A percentile compares a stretch with the other conserved stretches of the same genome.
Conservation (phyloP, 1,140 invertebrate genomes). For the Acromyrmex heyeri region DNA sequence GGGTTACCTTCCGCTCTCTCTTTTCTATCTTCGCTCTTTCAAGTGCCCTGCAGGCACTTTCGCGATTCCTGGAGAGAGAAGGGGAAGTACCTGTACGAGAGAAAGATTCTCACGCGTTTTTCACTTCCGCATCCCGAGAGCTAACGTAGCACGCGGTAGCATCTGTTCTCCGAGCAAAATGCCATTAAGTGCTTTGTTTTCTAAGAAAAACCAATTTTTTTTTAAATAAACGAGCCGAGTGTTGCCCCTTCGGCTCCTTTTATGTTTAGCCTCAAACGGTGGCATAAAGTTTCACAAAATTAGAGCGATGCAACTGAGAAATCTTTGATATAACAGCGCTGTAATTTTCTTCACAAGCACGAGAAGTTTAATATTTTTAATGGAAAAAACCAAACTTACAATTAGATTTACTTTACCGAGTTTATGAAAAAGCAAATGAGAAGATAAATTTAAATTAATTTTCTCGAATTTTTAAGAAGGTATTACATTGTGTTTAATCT, state of each 20-base stretch:
- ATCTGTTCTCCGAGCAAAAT: background rate
- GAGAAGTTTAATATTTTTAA: constrained; percentile 2
- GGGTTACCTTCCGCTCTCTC: background rate
- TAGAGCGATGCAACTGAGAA: background rate
- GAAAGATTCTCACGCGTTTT: constrained; percentile 49
- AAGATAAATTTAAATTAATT: background rate
- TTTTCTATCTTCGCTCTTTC: constrained; percentile 8
- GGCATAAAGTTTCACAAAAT: constrained; percentile 2
- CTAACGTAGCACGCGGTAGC: background rate
- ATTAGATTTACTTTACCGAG: background rate
- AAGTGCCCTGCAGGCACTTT: constrained; percentile 19
- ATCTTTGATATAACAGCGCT: background rate
- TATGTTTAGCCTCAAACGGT: background rate
- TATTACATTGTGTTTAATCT: background rate
- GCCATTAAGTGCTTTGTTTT: background rate
- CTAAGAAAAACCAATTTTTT: background rate
- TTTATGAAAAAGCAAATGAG: background rate
- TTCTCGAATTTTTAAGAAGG: background rate
- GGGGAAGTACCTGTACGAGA: background rate
- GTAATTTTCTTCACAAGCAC: background rate
- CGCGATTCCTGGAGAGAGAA: constrained; percentile 11
- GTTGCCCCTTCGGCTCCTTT: background rate
- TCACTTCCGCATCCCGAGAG: constrained; percentile 24
- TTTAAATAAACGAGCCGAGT: background rate
- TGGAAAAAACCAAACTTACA: background rate